Percentiles rank a stretch among this genome's conserved stretches.
Evolutionary conservation across 2,888 invertebrate species (phyloP).

Genomic region (Augochlorella aurata): DNA sequence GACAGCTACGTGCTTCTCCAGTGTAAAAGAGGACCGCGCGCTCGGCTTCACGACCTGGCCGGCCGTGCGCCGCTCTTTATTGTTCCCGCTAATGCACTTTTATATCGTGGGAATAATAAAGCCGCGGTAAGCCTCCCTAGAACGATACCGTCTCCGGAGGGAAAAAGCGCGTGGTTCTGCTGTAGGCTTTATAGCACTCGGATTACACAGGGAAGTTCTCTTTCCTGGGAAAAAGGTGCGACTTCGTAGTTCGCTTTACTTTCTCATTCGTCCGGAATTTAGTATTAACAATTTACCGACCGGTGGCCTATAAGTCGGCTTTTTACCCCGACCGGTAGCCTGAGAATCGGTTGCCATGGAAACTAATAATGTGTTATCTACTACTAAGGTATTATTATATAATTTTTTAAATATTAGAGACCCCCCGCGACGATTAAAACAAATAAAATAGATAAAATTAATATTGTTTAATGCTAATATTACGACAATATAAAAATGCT

Average conservation of each 20-base stretch:
- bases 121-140: constrained; percentile 44
- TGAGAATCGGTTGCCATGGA: no score
- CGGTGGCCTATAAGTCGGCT: no score
- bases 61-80: constrained; percentile 33
- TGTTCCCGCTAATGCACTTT: constrained; percentile 54
- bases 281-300: no score
- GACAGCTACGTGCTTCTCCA: constrained; percentile 8
- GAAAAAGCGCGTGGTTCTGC: not conserved
- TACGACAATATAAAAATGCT: no score
- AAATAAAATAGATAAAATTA: no score
- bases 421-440: no score
- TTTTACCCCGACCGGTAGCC: no score
- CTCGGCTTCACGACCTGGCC: constrained; percentile 13
- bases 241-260: not conserved
- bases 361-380: no score
- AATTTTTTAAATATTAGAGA: no score
- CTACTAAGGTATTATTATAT: no score
- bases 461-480: no score
- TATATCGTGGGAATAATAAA: constrained; percentile 58
- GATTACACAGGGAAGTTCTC: not conserved
- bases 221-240: not conserved
- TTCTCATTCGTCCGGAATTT: no score
- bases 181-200: not conserved
- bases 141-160: constrained; percentile 13
- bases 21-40: constrained; percentile 16